Base-by-base conservation (phyloP, 2,888 invertebrate species). In the Drosophila acutilabella region DNA sequence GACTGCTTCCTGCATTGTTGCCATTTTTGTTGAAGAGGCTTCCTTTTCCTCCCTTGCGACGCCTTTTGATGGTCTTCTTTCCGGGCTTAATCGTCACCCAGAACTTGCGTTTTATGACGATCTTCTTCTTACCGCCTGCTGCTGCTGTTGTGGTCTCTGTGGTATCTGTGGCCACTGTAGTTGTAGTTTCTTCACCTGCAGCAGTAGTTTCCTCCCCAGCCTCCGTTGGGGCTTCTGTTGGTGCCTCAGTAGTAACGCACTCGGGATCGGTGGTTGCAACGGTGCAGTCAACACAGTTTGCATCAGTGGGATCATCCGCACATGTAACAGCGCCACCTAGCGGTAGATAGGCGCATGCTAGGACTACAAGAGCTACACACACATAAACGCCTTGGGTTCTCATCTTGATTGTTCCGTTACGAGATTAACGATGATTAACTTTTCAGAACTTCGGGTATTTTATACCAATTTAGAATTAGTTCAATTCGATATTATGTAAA, bases 271-370 rank as follows among this genome's bases (percentile, higher is more conserved):
- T 13, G 20, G 57, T 47, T 1, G 2, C 0, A 1, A 4, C 14
- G 1, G 10, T 8, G 10, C 50, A 51, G 30, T 59, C n/a, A 2
- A 42, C 23, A 14, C 59, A 59, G 0, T 18, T 20, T 1, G 11
- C 11, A 14, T 41, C 48, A 6, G 1, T 8, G 33, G 59, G 59
- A 50, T 51, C 50, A 1, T 1, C 59, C 2, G 18, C 50, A 16
- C 59, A 59, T n/a, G 42, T 42, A 7, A 59, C 59, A 18, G 59
- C 50, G 11, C 50, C 50, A 18, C 59, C 41, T 14, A 42, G 20
- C 2, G 59, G 59, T 6, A 59, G 33, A 14, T 59, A 36, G 41
- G 59, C 50, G 14, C 48, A 1, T 2, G 30, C 16, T 2, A 56
- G 2, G 16, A 41, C 7, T 30, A 41, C 45, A 7, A 56, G 33